Evolutionary conservation across 2,888 invertebrate species (phyloP), one percentile per base, ranked within the genome.

Genomic region (Ophion costatus): DNA sequence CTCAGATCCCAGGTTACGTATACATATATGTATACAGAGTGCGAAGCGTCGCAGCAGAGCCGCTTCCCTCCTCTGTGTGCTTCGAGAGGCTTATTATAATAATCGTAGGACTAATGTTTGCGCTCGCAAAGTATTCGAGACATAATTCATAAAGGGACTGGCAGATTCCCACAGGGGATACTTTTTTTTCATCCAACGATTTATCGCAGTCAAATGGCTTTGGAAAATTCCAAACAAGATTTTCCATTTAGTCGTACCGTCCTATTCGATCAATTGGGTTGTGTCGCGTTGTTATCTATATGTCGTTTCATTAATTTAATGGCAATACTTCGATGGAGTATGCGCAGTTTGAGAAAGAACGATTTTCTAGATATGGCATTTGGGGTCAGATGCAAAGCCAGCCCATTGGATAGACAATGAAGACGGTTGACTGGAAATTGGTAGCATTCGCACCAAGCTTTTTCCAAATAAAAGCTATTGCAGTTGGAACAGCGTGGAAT

Each of bases 91-190:
- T 66, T 80, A 85, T 85, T 85, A 83, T 74, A 77, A 83, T 85
- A 85, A 85, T 85, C 85, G 74, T 24, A 51, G 63, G 73, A 74
- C 80, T 80, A 74, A 83, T 83, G 80, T 78, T 83, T 74, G 74
- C 77, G 51, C 57, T 66, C 59, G 51, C 70, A 64, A 77, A 71
- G 42, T 77, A 78, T 70, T 29, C 70, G 33, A 64, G 20, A 29
- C 14, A 77, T 74, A 70, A 77, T 77, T 82, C 66, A 82, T 56
- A 70, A 59, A 67, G 63, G 51, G 63, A 66, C 59, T 29, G 56
- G 17, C 22, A 56, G 64, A 71, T 71, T 79, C 56, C 45, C 67
- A 77, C 20, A 51, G 59, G 66, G 51, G 73, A 59, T 63, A 45
- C 24, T 45, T 24, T 42, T 24, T 56, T 45, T 64, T 42, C n/a